Base-by-base conservation (phyloP, 2,888 invertebrate species). In the Homarus gammarus region DNA sequence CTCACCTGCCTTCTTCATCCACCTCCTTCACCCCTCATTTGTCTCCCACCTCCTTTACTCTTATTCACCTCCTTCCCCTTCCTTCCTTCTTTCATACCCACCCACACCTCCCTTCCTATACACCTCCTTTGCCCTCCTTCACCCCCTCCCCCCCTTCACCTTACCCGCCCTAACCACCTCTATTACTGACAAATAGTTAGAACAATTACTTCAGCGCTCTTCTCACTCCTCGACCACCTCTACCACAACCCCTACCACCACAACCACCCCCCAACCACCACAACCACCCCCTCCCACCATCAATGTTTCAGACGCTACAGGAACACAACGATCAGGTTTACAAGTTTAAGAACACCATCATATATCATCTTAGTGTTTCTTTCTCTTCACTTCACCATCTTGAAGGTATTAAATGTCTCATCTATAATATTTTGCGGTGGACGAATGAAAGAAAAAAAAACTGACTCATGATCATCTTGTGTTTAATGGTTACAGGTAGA, bases 181-280 rank as follows among this genome's bases (percentile, higher is more conserved):
- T 75, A 75, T 75, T 75, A 75, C 75, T 75, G 44, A 75, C 44
- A 44, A 49, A 75, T 27, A 75, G 44, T 49, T 75, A 27, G 64
- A 64, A 3, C 64, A 64, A 64, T 64, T 64, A 64, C 64, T 64
- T 64, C 56, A 56, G 5, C 44, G 44, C 18, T 56, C 64, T 64
- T 6, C 44, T 12, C 44, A 5, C 44, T n/a, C n/a, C n/a, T n/a
- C n/a, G n/a, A n/a, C n/a, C n/a, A n/a, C n/a, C 64, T 2, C 64
- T 8, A 44, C 8, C 64, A 8, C 27, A 3, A 27, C 27, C 1
- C 64, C 10, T 27, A 5, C 6, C 56, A 12, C 56, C 12, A 22
- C 22, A 56, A 56, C 22, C 64, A n/a, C 64, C 22, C 56, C 12
- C 18, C 56, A 18, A 56, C 1, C 10, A 22, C 22, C 6, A 64